Evolutionary conservation across 2,888 invertebrate species (phyloP).

Genomic region (Lapara coniferarum): DNA sequence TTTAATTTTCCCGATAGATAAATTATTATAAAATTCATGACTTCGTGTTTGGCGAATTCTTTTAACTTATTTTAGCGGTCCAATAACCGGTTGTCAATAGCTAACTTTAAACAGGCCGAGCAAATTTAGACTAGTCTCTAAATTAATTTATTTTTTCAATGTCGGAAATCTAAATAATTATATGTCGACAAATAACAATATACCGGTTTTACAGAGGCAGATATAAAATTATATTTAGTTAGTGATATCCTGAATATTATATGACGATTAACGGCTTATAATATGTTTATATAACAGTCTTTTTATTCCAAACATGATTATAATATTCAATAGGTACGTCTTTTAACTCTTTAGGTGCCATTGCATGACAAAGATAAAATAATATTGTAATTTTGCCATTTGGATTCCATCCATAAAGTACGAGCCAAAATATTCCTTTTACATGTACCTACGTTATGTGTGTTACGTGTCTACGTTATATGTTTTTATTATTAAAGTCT

Average conservation of each 20-base stretch:
- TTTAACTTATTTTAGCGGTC: too few relatives aligned
- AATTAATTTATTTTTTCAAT: neutral
- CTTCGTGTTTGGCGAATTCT: too few relatives aligned
- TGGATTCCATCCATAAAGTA: conserved; percentile 7
- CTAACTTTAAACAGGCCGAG: neutral
- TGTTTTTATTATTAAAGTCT: neutral
- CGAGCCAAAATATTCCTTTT: conserved; percentile 4
- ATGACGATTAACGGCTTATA: too few relatives aligned
- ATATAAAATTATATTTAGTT: neutral
- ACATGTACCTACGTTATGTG: neutral
- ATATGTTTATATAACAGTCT: too few relatives aligned
- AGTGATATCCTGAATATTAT: neutral
- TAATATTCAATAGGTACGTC: neutral
- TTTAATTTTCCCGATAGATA: too few relatives aligned
- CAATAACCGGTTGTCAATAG: neutral
- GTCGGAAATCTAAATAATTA: conserved; percentile 11
- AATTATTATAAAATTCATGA: too few relatives aligned
- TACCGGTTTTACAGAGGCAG: neutral
- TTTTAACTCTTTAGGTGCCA: neutral
- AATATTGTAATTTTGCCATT: neutral
- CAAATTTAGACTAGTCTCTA: neutral
- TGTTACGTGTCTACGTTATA: too few relatives aligned
- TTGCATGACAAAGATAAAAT: neutral
- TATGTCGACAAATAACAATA: neutral
- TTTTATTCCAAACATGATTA: neutral